These are phyloP conservation scores for Lycia hirtaria DNA, from an alignment of 2,888 invertebrate species.

Conservation along the genomic window DNA sequence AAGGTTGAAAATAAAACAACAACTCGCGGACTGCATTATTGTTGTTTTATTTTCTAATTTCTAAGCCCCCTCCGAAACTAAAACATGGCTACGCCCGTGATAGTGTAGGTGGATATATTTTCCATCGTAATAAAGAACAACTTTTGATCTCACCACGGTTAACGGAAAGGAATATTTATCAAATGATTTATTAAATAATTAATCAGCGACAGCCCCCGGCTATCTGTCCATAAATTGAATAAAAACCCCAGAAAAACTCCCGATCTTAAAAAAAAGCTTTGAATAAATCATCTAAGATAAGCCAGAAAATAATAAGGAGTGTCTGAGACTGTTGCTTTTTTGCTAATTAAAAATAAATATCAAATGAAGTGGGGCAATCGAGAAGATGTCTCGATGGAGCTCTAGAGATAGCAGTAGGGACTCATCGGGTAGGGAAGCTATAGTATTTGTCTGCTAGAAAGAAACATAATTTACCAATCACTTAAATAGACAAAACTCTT, in stretches of 20 bases:
- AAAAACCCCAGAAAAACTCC: constrained; percentile 56
- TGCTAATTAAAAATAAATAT: constrained; percentile 84
- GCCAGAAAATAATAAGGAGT: constrained; percentile 76
- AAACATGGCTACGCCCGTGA: too few species aligned
- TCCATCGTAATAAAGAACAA: neutral
- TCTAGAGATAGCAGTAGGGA: constrained; percentile 13
- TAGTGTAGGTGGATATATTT: too few species aligned
- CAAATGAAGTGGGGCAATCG: constrained; percentile 69
- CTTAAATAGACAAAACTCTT: too few species aligned
- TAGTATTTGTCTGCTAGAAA: too few species aligned
- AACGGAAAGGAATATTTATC: constrained; percentile 34
- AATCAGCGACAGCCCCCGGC: constrained; percentile 57
- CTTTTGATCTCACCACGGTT: constrained; percentile 19
- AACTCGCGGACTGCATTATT: too few species aligned
- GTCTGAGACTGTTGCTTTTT: constrained; percentile 62
- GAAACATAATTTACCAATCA: too few species aligned
- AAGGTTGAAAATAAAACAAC: too few species aligned
- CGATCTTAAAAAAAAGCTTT: constrained; percentile 48
- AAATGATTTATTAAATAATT: constrained; percentile 64
- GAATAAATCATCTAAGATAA: constrained; percentile 82
- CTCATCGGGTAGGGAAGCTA: too few species aligned
- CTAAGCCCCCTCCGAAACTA: too few species aligned
- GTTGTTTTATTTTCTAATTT: too few species aligned
- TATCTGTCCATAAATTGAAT: constrained; percentile 58
- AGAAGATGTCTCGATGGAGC: constrained; percentile 54